Conservation (phyloP, 2,113 vertebrate species). For the Rhegmatorhina hoffmannsi region DNA sequence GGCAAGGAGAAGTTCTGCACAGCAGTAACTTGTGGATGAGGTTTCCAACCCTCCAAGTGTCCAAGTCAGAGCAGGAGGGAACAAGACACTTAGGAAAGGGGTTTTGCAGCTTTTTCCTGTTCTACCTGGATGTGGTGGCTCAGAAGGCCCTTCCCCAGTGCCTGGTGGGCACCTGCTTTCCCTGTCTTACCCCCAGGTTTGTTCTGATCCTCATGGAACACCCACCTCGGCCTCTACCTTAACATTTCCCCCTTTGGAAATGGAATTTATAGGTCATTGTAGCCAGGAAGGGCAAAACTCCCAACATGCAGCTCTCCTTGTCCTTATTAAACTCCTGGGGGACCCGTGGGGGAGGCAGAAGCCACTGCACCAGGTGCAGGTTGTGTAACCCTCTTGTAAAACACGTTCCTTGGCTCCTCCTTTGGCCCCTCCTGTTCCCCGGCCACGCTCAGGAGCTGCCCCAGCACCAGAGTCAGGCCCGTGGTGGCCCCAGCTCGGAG, state of each 20-base stretch:
- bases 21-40: not conserved
- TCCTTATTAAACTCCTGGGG: not conserved
- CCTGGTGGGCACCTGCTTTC: not conserved
- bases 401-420: constrained; percentile 14
- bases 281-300: not conserved
- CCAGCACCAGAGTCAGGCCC: not conserved
- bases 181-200: not conserved
- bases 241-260: not conserved
- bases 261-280: not conserved
- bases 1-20: not conserved
- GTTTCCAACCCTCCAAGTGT: not conserved
- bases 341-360: not conserved
- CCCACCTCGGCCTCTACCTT: not conserved
- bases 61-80: rapidly evolving
- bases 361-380: not conserved
- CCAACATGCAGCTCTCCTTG: rapidly evolving
- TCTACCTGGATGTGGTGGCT: not conserved
- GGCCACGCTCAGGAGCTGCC: rapidly evolving
- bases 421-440: not conserved
- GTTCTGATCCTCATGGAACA: not conserved
- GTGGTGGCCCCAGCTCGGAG: not conserved
- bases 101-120: not conserved
- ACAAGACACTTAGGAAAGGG: not conserved
- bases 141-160: not conserved
- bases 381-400: constrained; percentile 43